phyloP scores from a whole-genome alignment of 2,113 vertebrate genomes.

The Seriola rivoliana region DNA sequence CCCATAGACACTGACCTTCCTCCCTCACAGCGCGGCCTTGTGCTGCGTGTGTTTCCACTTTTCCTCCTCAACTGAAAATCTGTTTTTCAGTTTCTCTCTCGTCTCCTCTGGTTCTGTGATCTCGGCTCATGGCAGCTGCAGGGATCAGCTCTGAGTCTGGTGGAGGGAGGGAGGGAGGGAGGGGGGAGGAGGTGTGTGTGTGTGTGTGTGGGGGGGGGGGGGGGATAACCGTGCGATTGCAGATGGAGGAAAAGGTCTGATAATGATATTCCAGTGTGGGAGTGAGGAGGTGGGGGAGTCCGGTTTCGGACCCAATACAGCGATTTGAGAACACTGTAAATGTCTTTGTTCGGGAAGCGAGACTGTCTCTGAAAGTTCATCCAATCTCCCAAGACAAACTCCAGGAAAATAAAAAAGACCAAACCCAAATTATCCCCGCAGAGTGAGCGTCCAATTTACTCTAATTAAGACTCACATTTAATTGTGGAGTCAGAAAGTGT shows the following conservation, averaged over 20 bases:
- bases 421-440: background rate
- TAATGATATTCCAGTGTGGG: conserved; percentile 68
- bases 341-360: background rate
- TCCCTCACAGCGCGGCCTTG: conserved; percentile 67
- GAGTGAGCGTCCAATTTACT: no score
- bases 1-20: conserved; percentile 67
- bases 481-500: no score
- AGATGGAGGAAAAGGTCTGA: conserved; percentile 52
- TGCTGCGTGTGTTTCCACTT: conserved; percentile 51
- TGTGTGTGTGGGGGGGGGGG: no score
- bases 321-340: conserved; percentile 2
- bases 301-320: conserved; percentile 25
- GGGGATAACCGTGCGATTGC: conserved; percentile 40
- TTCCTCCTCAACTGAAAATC: conserved; percentile 28
- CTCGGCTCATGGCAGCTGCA: conserved; percentile 60
- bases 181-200: background rate
- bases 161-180: conserved; percentile 15
- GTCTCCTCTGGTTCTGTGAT: conserved; percentile 9
- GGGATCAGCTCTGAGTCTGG: conserved; percentile 28
- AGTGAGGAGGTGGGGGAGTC: conserved; percentile 54
- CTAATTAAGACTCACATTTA: no score
- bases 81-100: conserved; percentile 45
- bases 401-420: conserved; percentile 1
- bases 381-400: conserved; percentile 8
- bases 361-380: background rate